These are phyloP conservation scores for Ochropleura leucogaster DNA, from an alignment of 2,888 invertebrate species.

Conservation along the genomic window DNA sequence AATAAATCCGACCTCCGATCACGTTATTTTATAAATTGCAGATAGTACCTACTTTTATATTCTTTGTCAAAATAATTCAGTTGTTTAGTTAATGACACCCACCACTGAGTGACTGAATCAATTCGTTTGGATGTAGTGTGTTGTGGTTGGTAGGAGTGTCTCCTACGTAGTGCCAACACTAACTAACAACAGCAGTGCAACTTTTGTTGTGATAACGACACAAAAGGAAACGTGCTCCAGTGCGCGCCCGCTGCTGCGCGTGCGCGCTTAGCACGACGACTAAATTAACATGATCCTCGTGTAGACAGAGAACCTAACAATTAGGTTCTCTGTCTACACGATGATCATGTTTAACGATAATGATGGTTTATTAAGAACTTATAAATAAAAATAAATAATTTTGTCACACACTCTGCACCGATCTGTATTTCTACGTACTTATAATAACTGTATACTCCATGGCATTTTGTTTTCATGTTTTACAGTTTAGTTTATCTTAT, in stretches of 20 bases:
- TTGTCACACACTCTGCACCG: too few species aligned
- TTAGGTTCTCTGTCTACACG: background rate
- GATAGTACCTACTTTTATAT: too few species aligned
- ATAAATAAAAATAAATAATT: background rate
- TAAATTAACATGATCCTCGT: background rate
- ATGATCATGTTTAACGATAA: background rate
- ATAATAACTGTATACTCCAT: background rate
- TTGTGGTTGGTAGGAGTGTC: background rate
- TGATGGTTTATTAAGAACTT: background rate
- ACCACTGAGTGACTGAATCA: too few species aligned
- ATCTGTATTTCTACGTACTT: too few species aligned
- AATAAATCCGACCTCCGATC: too few species aligned
- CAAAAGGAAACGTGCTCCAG: constrained; percentile 2
- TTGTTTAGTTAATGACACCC: background rate
- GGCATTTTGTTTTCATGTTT: background rate
- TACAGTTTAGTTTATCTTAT: background rate
- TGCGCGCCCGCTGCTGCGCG: background rate
- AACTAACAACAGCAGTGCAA: background rate
- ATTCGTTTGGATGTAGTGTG: background rate
- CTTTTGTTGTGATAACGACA: background rate
- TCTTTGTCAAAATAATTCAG: background rate
- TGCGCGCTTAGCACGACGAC: background rate
- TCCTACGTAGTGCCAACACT: background rate
- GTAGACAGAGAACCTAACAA: too few species aligned
- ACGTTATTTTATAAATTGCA: too few species aligned